Base-by-base conservation (phyloP, 2,888 invertebrate species). In the Malthinus seriepunctatus region DNA sequence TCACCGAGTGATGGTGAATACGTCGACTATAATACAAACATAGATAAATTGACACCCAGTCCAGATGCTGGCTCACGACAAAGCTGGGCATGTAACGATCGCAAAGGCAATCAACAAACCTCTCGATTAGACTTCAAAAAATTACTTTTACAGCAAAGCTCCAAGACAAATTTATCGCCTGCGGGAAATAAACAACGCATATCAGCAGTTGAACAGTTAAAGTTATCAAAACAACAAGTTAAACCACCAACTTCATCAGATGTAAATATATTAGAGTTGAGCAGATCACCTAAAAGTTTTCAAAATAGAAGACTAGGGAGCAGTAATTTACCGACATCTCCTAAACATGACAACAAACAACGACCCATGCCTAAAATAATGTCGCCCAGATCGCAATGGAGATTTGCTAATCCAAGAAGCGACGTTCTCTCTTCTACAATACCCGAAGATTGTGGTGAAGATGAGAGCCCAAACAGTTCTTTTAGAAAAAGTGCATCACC, bases 351-450 rank as follows among this genome's bases (percentile, higher is more conserved):
- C 23, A 73, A 74, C 52, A 72, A 76, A 50, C 58, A 65, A 45
- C 71, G 60, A 42, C 76, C 79, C 53, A 76, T 71, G 1, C 78
- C 82, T 0, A 90, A 90, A 73, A 79, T 89, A 48, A 78, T 88
- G 35, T 88, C 88, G 52, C 88, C 88, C 0, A 83, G 88, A 63
- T 87, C 89, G 0, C 86, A 85, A 60, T 89, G 89, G 89, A 80
- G 88, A 63, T 88, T 89, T 70, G 84, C 88, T 34, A 88, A 86
- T 66, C 89, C 88, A 1, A 82, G 92, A 69, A 91, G 90, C 14
- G 91, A 93, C 71, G 91, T 93, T 51, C 84, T 94, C 72, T 91
- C 93, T 38, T 89, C 90, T 44, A 91, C 93, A 56, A 94, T 94
- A 76, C 88, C 88, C 37, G 93, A 94, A 81, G 93, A 89, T 67